phyloP scores from a whole-genome alignment of 2,797 vertebrate genomes.

The Pseudotriccus pelzelni region DNA sequence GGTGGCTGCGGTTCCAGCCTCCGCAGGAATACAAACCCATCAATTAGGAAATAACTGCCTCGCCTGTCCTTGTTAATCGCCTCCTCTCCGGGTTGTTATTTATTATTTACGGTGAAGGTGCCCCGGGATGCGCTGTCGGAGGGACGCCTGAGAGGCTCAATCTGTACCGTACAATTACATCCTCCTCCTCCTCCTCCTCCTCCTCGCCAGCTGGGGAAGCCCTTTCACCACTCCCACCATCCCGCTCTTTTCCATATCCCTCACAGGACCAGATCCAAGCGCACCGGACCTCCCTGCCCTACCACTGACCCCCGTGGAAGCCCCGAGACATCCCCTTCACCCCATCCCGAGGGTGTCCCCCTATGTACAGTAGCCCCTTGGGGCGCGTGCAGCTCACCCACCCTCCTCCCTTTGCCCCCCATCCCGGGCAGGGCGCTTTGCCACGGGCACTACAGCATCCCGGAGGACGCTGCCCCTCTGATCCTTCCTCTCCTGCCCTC shows the following conservation, averaged over 20 bases:
- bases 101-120: conserved; percentile 8
- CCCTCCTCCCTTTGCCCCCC: not conserved
- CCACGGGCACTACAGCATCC: not conserved
- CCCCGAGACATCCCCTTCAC: not conserved
- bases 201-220: conserved; percentile 40
- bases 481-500: not conserved
- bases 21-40: conserved; percentile 4
- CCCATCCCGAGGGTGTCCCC: not conserved
- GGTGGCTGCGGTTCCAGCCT: not conserved
- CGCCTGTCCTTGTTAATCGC: conserved; percentile 27
- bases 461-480: not conserved
- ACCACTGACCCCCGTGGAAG: not conserved
- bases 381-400: not conserved
- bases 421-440: fast-evolving
- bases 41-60: conserved; percentile 28
- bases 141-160: conserved; percentile 1
- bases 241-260: not conserved
- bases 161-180: not conserved
- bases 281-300: not conserved
- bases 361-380: not conserved
- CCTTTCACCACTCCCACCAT: not conserved
- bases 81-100: conserved; percentile 32
- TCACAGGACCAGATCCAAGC: fast-evolving
- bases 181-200: not conserved
- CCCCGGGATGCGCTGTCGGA: not conserved